Base-by-base conservation (phyloP, 2,797 vertebrate species). In the Eidolon dupreanum region DNA sequence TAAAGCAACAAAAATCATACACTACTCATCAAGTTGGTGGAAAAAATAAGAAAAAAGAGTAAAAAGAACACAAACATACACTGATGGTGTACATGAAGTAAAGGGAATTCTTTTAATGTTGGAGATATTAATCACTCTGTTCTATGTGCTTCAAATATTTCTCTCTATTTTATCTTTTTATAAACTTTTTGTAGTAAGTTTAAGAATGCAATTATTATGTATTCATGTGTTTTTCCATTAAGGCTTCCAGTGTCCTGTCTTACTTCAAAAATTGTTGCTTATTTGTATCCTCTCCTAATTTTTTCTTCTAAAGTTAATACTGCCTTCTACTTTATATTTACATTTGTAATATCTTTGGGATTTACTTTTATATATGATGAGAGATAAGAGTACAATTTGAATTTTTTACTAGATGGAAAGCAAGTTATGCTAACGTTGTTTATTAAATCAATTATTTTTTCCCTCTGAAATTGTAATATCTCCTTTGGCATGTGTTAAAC, bases 341-440 rank as follows among this genome's bases (percentile, higher is more conserved):
- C 59, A 82, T 55, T 74, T 75, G 16, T 66, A 86, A 49, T 46
- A 26, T 31, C 24, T 33, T 28, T 15, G 0, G 15, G 36, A 68
- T 87, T 95, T 70, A 95, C 33, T 94, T 85, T 68, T 66, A 90
- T 51, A 49, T 59, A 24, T n/a, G 7, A 49, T 66, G 11, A 86
- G 31, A 82, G 11, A 1, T 19, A 26, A 70, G 15, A 82, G 26
- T n/a, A 86, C 53, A 78, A 31, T 82, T 75, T 65, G 41, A 51
- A 28, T 85, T 82, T 79, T 77, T 46, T 92, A 89, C 53, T 28
- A 66, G 31, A 41, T 51, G 15, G 79, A 74, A 93, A 90, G 53
- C 38, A 86, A 70, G 13, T 38, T 68, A 73, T 20, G 12, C 20
- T 43, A 85, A 51, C 17, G 49, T 90, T 36, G 11, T 31, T 77